Conservation (phyloP, 1,140 invertebrate genomes). For the Drosophila orena region DNA sequence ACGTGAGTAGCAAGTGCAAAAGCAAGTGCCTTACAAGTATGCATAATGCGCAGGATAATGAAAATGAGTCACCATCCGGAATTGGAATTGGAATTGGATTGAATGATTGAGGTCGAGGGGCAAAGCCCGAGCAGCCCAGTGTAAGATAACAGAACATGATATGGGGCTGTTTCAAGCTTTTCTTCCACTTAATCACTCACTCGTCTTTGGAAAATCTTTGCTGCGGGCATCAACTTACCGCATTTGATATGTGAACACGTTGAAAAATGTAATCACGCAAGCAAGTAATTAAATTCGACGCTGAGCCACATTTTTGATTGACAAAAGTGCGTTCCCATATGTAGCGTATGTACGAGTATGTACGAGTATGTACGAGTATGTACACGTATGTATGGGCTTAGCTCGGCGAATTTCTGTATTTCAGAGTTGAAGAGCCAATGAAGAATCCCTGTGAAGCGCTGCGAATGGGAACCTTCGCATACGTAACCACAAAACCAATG, state of each 20-base stretch:
- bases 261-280: slow-evolving; percentile 7
- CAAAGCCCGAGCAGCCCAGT: slow-evolving; percentile 5
- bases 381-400: no score
- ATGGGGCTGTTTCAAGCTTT: slow-evolving; percentile 9
- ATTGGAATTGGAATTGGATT: background rate
- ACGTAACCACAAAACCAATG: slow-evolving; percentile 8
- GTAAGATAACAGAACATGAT: slow-evolving; percentile 7
- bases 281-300: background rate
- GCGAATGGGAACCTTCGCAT: slow-evolving; percentile 10
- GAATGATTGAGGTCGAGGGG: slow-evolving; percentile 13
- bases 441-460: slow-evolving; percentile 2
- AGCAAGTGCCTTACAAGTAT: background rate
- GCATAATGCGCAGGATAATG: background rate
- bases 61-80: background rate
- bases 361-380: no score
- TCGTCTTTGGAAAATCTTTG: slow-evolving; percentile 1
- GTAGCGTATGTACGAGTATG: no score
- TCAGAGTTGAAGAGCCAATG: background rate
- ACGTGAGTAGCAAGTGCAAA: slow-evolving; percentile 6
- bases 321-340: background rate
- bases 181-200: slow-evolving; percentile 10
- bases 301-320: no score
- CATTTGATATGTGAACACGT: slow-evolving; percentile 8
- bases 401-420: background rate
- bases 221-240: background rate